These are phyloP conservation scores for Neolamprologus cancellatus DNA, from an alignment of 2,113 vertebrate species.

Conservation along the genomic window DNA sequence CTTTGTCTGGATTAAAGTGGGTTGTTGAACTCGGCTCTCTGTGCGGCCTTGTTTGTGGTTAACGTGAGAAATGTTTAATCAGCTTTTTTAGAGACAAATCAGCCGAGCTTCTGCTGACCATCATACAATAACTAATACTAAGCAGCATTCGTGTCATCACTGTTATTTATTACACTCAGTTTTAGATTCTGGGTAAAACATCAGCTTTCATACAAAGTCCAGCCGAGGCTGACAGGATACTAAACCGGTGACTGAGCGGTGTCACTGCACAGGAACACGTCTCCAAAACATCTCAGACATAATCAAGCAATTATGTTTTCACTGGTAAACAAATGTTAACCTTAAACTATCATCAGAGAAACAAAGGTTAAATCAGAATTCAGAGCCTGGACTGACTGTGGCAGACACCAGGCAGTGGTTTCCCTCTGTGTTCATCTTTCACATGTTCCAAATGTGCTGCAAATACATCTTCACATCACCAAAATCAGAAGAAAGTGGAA, in stretches of 20 bases:
- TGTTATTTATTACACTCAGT: neutral
- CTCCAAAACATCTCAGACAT: no score
- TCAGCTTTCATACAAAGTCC: no score
- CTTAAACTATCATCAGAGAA: no score
- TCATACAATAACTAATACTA: neutral
- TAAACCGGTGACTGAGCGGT: rapidly evolving
- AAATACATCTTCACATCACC: no score
- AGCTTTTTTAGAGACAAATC: neutral
- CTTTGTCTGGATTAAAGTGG: slow-evolving; percentile 25
- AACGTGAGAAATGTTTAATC: neutral
- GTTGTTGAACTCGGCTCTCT: neutral
- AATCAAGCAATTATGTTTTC: no score
- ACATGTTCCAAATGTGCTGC: no score
- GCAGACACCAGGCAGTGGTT: no score
- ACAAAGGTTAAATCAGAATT: rapidly evolving
- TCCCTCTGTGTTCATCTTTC: no score
- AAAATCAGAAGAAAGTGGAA: no score
- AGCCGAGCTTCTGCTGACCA: neutral
- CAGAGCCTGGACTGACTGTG: rapidly evolving
- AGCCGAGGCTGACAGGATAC: no score
- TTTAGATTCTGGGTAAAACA: neutral
- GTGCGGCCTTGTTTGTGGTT: slow-evolving; percentile 5
- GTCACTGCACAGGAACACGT: no score
- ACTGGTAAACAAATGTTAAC: rapidly evolving
- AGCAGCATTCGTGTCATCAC: neutral